phyloP scores from a whole-genome alignment of 2,113 vertebrate genomes.

The Penelope pileata region DNA sequence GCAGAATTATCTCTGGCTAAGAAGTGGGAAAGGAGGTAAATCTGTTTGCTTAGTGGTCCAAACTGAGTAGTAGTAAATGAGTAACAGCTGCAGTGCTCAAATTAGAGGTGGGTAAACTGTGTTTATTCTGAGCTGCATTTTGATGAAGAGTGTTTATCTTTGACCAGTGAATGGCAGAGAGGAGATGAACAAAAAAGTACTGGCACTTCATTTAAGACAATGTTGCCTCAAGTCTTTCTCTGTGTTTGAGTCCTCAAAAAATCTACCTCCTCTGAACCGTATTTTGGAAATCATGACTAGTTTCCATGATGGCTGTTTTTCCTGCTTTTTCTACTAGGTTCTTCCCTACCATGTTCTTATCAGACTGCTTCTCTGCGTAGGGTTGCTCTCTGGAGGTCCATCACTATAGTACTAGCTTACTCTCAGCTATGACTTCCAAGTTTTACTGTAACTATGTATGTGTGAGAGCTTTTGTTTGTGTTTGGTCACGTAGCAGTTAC shows the following conservation, averaged over 20 bases:
- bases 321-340: not conserved
- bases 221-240: not conserved
- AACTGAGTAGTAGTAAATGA: not conserved
- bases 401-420: not conserved
- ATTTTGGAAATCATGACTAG: not conserved
- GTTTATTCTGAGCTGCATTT: not conserved
- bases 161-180: not conserved
- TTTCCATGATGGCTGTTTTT: not conserved
- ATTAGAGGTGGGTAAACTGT: not conserved
- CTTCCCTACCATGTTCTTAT: not conserved
- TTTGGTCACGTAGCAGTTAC: not conserved
- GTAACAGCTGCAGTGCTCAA: not conserved
- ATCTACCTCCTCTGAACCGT: not conserved
- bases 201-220: not conserved
- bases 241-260: not conserved
- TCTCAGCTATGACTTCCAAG: too few species aligned
- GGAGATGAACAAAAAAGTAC: not conserved
- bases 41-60: not conserved
- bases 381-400: not conserved
- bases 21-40: not conserved
- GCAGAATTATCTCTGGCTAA: not conserved
- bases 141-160: not conserved
- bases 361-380: not conserved
- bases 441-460: accelerated
- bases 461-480: not conserved